Base-by-base conservation (phyloP, 2,888 invertebrate genomes). In the Dascillus cervinus region DNA sequence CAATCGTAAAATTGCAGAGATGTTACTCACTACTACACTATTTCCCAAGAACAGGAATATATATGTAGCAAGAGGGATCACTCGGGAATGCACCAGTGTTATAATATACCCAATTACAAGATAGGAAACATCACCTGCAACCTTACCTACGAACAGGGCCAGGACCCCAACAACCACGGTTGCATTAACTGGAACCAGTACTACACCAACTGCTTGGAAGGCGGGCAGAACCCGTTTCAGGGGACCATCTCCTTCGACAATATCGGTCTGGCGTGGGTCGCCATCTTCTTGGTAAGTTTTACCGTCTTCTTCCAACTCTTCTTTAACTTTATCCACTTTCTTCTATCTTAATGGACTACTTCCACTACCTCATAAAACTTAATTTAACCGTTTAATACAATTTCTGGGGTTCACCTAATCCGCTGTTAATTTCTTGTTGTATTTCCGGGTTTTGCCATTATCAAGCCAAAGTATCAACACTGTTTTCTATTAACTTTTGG, bases 181-280 rank as follows among this genome's bases (percentile, higher is more conserved):
- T 98, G 98, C 67, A 87, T 98, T 51, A 89, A 98, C 70, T 98
- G 97, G 97, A 95, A 98, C 70, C 83, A 88, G 67, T 99, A 98
- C 69, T 99, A 97, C 65, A 91, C 89, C 29, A 82, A 85, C 56
- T 99, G 98, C 68, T 80, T 82, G 40, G 84, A 92, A 43, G 82
- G 88, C 48, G 92, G 89, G 31, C 79, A 84, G 54, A 99, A 99
- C 71, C 98, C 98, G 8, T 98, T 97, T 66, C 91, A 92, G 69
- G 97, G 97, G 39, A 95, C 98, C 34, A 97, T 99, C 58, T 95
- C 95, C 21, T 99, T 99, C 66, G 98, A 99, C 70, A 98, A 99
- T 69, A 99, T 98, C 56, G 98, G 98, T 45, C 80, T 98, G 54
- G 98, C 98, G 12, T 99, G 98, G 97, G 96, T 98, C 44, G 97